These are phyloP conservation scores for Zaprionus taronus DNA, from an alignment of 1,140 invertebrate species.

Conservation along the genomic window DNA sequence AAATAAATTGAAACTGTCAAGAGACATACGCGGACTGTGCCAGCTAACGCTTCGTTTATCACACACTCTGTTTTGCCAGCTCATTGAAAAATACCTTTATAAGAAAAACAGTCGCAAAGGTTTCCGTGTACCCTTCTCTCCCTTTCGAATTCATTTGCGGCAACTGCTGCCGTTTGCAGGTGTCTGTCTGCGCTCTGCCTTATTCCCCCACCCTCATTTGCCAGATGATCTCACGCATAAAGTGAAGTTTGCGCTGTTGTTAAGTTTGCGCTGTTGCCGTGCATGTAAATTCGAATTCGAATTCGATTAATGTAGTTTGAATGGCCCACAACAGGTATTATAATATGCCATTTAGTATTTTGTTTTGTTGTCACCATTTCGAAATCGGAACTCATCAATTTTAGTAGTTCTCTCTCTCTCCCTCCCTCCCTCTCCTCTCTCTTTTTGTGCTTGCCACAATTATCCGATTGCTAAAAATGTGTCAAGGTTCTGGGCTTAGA, in stretches of 20 bases:
- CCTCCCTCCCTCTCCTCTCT: not conserved
- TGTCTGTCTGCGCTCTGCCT: not conserved
- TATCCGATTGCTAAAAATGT: constrained; percentile 8
- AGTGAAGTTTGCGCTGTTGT: not conserved
- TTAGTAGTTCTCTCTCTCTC: not conserved
- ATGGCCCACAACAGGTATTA: constrained; percentile 7
- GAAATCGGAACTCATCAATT: not conserved
- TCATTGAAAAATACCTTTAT: not conserved
- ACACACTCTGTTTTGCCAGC: not conserved
- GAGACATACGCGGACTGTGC: not conserved
- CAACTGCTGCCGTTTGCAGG: not conserved
- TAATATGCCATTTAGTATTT: not conserved
- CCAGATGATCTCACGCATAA: constrained; percentile 46
- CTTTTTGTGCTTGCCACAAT: constrained; percentile 4
- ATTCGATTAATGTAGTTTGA: not conserved
- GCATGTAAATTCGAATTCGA: constrained; percentile 13
- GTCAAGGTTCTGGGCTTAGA: constrained; percentile 30
- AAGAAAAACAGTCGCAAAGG: not conserved
- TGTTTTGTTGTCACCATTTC: not conserved
- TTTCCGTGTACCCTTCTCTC: not conserved
- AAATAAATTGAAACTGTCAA: constrained; percentile 65
- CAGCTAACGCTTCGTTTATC: constrained; percentile 19
- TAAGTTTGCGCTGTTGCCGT: not conserved
- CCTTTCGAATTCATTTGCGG: constrained; percentile 44
- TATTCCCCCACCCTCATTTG: not conserved